Percentiles rank a stretch among this genome's conserved stretches.
phyloP scores from a whole-genome alignment of 1,140 invertebrate genomes.

The Aphelenchoides fujianensis region DNA sequence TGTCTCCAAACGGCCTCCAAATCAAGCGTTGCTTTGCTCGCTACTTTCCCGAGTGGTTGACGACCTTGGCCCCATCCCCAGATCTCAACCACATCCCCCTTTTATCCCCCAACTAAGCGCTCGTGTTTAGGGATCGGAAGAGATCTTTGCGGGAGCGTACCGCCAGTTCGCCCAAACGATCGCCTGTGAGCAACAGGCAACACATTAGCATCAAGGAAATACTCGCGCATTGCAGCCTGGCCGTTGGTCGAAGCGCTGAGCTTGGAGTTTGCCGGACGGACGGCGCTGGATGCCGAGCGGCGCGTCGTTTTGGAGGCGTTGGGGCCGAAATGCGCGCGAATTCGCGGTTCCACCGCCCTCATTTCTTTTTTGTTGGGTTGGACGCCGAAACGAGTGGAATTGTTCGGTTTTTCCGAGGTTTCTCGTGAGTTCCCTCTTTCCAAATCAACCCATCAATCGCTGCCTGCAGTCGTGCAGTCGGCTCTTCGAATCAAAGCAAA shows the following conservation, averaged over 20 bases:
- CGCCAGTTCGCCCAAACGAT: not conserved
- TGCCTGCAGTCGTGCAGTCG: not conserved
- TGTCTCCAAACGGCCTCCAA: too few species aligned
- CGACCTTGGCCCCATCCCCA: too few species aligned
- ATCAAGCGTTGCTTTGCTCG: too few species aligned
- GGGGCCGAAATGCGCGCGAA: not conserved
- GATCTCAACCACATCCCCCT: too few species aligned
- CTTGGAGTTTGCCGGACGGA: not conserved
- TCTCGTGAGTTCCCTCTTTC: not conserved
- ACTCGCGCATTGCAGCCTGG: not conserved
- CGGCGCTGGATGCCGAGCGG: not conserved
- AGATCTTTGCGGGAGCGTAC: not conserved
- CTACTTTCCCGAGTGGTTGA: too few species aligned
- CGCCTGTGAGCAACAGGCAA: not conserved
- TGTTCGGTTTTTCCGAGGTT: not conserved
- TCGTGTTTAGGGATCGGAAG: not conserved
- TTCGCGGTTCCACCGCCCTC: not conserved
- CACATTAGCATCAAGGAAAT: not conserved
- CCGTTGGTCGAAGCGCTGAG: not conserved
- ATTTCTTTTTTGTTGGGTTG: not conserved
- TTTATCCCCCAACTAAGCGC: too few species aligned
- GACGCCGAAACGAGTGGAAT: not conserved
- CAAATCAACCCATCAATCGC: not conserved
- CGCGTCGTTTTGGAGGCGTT: not conserved
- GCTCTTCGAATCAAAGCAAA: not conserved